Conservation (phyloP, 2,797 vertebrate genomes). For the Girardinus metallicus region DNA sequence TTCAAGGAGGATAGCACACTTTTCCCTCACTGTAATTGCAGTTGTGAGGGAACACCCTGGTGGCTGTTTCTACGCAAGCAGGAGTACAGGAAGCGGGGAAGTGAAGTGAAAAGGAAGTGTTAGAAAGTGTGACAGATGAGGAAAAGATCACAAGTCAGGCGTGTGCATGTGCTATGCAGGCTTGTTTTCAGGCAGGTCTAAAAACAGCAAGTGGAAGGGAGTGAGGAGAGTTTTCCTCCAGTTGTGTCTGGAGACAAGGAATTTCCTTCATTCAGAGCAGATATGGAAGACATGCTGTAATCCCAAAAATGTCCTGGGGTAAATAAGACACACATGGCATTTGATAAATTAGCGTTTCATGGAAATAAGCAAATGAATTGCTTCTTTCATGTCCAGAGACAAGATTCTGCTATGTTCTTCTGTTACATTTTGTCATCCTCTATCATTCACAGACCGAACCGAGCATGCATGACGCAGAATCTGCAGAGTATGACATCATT, state of each 20-base stretch:
- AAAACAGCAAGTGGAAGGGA: conserved; percentile 51
- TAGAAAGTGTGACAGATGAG: conserved; percentile 41
- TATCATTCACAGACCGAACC: conserved; percentile 20
- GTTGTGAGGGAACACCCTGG: conserved; percentile 63
- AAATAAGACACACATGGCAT: conserved; percentile 31
- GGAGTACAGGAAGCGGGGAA: conserved; percentile 24
- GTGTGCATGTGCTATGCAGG: conserved; percentile 30
- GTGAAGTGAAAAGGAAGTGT: conserved; percentile 54
- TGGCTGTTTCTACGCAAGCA: conserved; percentile 37
- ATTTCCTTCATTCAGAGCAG: conserved; percentile 43
- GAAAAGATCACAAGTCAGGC: conserved; percentile 32
- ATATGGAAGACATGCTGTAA: conserved; percentile 33
- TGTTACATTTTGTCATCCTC: conserved; percentile 23
- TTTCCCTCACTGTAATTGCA: conserved; percentile 51
- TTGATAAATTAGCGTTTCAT: conserved; percentile 38
- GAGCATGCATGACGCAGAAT: conserved; percentile 30
- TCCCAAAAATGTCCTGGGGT: conserved; percentile 43
- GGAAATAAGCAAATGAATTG: conserved; percentile 28
- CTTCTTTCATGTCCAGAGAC: conserved; percentile 12
- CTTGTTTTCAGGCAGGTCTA: conserved; percentile 44
- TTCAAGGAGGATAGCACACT: conserved; percentile 56
- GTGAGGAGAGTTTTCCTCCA: conserved; percentile 46
- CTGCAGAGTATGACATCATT: conserved; percentile 42
- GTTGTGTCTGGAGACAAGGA: conserved; percentile 38
- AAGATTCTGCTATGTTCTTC: conserved; percentile 15